phyloP scores from a whole-genome alignment of 2,113 vertebrate species.

The Nibea albiflora region DNA sequence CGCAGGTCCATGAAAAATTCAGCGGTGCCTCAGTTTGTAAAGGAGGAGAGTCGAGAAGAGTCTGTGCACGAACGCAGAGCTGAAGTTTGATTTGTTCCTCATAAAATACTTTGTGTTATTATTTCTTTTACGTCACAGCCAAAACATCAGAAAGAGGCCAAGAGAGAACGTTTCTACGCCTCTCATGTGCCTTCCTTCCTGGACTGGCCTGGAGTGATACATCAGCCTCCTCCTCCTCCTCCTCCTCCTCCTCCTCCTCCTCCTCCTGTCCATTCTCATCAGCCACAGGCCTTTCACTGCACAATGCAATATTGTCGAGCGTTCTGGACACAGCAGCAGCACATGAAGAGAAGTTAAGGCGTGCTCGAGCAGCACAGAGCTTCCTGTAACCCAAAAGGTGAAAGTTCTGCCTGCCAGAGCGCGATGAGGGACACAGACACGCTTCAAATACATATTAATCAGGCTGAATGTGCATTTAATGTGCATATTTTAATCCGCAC shows the following conservation, averaged over 20 bases:
- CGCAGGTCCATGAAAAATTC: constrained; percentile 76
- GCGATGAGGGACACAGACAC: constrained; percentile 25
- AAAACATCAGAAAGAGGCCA: constrained; percentile 46
- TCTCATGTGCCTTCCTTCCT: constrained; percentile 53
- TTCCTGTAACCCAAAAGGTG: constrained; percentile 24
- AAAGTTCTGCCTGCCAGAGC: constrained; percentile 31
- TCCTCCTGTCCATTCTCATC: constrained; percentile 70
- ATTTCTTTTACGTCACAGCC: constrained; percentile 2
- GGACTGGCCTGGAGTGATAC: constrained; percentile 56
- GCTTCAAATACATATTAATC: constrained; percentile 38
- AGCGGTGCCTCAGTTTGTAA: constrained; percentile 67
- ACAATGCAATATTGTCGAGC: constrained; percentile 68
- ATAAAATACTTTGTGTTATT: not conserved
- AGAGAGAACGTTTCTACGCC: constrained; percentile 41
- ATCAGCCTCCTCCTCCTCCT: constrained; percentile 52
- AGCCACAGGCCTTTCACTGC: constrained; percentile 63
- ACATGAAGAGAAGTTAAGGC: constrained; percentile 32
- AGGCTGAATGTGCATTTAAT: constrained; percentile 1
- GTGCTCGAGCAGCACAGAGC: constrained; percentile 20
- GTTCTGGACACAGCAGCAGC: constrained; percentile 48
- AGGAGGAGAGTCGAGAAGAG: constrained; percentile 47
- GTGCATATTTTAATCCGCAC: constrained; percentile 10
- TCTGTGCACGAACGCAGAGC: not conserved
- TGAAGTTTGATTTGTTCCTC: not conserved
- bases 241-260: constrained; percentile 44